Conservation (phyloP, 1,140 invertebrate genomes). For the Orussus abietinus region DNA sequence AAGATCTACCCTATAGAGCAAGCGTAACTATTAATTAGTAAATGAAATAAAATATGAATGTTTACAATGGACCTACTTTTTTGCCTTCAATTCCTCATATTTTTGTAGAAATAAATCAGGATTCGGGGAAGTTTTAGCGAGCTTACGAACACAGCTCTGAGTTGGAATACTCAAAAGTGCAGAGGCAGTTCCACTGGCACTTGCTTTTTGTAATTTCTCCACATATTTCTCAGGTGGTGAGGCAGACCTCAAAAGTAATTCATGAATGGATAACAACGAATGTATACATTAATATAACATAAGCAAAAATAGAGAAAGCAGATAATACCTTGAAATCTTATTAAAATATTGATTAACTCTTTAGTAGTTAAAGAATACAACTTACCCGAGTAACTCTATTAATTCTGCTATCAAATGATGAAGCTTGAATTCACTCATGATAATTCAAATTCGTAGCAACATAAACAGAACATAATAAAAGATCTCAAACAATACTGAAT, state of each 20-base stretch:
- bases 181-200: constrained; percentile 22
- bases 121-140: constrained; percentile 46
- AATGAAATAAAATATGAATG: constrained; percentile 12
- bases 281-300: too few species aligned
- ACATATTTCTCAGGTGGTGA: constrained; percentile 51
- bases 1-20: constrained; percentile 50
- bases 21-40: constrained; percentile 5
- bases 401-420: constrained; percentile 51
- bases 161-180: constrained; percentile 37
- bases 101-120: constrained; percentile 51
- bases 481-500: too few species aligned
- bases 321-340: too few species aligned
- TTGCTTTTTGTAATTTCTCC: constrained; percentile 52
- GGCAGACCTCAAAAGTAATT: constrained; percentile 39
- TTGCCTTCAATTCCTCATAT: constrained; percentile 54
- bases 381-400: constrained; percentile 49
- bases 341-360: too few species aligned
- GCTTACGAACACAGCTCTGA: constrained; percentile 43
- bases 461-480: too few species aligned
- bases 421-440: constrained; percentile 59
- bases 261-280: constrained; percentile 9
- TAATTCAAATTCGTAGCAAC: too few species aligned
- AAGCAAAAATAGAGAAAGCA: too few species aligned
- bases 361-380: constrained; percentile 9
- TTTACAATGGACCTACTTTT: constrained; percentile 44